These are phyloP conservation scores for Tamandua tetradactyla DNA, from an alignment of 2,797 vertebrate species.

Conservation along the genomic window DNA sequence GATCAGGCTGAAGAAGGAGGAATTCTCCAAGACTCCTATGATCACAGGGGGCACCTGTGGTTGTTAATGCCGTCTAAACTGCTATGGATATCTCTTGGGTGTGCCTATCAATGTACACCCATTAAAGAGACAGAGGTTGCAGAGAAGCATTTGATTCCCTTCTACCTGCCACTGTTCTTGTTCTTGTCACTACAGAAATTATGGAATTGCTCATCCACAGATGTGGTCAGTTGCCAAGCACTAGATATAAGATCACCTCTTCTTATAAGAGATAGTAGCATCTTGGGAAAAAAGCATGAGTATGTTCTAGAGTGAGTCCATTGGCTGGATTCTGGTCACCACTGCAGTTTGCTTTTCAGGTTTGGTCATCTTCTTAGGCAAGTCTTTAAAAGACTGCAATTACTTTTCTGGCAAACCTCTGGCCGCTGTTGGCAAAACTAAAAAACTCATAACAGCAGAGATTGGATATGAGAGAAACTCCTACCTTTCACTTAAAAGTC, in stretches of 20 bases:
- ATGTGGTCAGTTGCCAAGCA: neutral
- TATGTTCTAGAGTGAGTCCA: neutral
- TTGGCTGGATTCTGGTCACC: neutral
- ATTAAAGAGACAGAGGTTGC: neutral
- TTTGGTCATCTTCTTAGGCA: conserved; percentile 44
- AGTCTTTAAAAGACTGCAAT: conserved; percentile 56
- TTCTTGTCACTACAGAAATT: neutral
- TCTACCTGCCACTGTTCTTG: neutral
- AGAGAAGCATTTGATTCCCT: neutral
- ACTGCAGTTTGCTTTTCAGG: neutral
- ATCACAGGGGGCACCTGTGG: too few relatives aligned
- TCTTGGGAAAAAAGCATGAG: neutral
- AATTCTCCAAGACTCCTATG: neutral
- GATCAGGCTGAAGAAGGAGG: neutral
- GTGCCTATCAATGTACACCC: neutral
- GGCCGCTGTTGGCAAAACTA: conserved; percentile 33
- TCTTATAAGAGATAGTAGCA: neutral
- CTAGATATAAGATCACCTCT: neutral
- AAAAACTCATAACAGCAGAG: conserved; percentile 47
- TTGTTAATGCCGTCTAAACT: neutral
- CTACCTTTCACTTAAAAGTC: conserved; percentile 25
- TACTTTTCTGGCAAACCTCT: conserved; percentile 59
- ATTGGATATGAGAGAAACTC: conserved; percentile 18
- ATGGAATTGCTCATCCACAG: neutral
- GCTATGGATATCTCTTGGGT: neutral